Conservation (phyloP, 1,140 invertebrate genomes). For the Euschistus heros region DNA sequence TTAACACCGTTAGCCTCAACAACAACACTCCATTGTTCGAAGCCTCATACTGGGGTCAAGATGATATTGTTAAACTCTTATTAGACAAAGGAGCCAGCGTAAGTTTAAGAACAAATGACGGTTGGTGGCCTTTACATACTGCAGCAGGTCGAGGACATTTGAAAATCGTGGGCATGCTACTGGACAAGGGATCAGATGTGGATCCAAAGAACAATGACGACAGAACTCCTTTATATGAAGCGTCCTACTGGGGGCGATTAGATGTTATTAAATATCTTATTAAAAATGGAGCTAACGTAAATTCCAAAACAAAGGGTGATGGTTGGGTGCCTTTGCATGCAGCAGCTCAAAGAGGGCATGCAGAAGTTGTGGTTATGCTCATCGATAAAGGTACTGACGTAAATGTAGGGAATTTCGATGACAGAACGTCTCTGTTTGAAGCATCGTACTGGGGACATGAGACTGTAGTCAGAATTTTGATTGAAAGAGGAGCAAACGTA, state of each 20-base stretch:
- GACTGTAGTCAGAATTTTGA: too few species aligned
- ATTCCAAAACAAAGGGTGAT: background rate
- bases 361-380: too few species aligned
- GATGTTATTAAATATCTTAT: background rate
- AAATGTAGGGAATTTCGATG: too few species aligned
- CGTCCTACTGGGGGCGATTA: background rate
- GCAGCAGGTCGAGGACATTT: background rate
- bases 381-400: too few species aligned
- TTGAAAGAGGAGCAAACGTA: too few species aligned
- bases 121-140: background rate
- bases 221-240: background rate
- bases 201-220: background rate
- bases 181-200: background rate
- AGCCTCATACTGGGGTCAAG: constrained; percentile 1
- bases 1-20: background rate
- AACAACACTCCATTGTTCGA: background rate
- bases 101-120: background rate
- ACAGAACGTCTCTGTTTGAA: too few species aligned
- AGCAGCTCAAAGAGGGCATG: too few species aligned
- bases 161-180: background rate
- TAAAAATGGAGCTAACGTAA: background rate
- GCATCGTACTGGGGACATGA: too few species aligned
- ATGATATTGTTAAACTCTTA: background rate
- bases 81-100: background rate
- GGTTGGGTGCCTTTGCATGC: too few species aligned